Evolutionary conservation across 2,888 invertebrate genomes (phyloP), one percentile per base, ranked within the genome.

Genomic region (Lymantria dispar): DNA sequence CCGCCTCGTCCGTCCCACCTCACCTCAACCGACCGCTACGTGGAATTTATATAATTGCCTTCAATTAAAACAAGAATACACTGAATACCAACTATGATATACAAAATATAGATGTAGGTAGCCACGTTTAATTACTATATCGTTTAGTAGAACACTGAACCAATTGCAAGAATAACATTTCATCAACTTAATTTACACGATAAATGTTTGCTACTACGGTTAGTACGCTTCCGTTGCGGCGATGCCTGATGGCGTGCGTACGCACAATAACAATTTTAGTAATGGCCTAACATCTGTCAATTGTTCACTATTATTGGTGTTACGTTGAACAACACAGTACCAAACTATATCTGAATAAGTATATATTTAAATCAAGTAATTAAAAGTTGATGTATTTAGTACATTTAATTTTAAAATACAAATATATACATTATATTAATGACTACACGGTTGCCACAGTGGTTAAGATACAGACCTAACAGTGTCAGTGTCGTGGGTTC

Each of bases 1-100:
- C 87, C 70, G 85, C 86, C 86, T 80, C 66, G 60, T 58, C 68
- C 69, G 56, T 59, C 47, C 60, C 47, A 68, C 55, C 54, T 56
- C 63, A 54, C 59, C 64, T 59, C 74, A 70, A 64, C 66, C 74
- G 71, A 83, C 81, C 83, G 85, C 87, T 85, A 85, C 84, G 87
- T 85, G 87, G 87, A 87, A 91, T 87, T 88, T 82, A 85, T 86
- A 79, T 88, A 89, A 87, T 89, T 87, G 85, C 80, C 80, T 80
- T 82, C 85, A 88, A 87, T 87, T 87, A 87, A 83, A 87, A 85
- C 78, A 77, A 85, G 80, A 80, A 83, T 78, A 80, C 71, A 74
- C 54, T 67, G 73, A 78, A 75, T 73, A 75, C 70, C 72, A 76
- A 78, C 76, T 76, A 74, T 70, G 68, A 68, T 64, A 70, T 65